Percentiles rank a stretch among this genome's conserved stretches.
Conservation (phyloP, 2,113 vertebrate genomes). For the Chitala chitala region DNA sequence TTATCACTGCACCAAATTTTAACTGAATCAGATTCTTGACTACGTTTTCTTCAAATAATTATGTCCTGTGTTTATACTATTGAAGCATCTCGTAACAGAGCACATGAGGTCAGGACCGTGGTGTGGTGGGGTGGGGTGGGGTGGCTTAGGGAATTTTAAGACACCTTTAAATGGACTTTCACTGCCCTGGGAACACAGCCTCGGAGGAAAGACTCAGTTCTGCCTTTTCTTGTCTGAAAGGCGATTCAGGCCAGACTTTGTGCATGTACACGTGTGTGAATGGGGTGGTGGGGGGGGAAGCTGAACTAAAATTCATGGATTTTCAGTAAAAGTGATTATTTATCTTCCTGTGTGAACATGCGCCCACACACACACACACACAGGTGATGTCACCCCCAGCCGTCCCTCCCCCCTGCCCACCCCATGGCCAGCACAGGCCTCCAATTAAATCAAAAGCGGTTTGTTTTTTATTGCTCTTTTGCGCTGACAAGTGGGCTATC, state of each 20-base stretch:
- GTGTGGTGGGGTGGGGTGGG: too few species aligned
- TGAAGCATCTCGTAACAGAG: too few species aligned
- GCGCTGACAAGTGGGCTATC: conserved; percentile 99
- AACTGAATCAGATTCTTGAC: too few species aligned
- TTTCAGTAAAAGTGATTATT: neutral
- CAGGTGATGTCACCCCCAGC: conserved; percentile 24
- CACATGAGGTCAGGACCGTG: too few species aligned
- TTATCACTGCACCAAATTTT: too few species aligned
- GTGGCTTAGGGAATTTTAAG: neutral
- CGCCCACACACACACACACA: conserved; percentile 30
- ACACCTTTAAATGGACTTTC: neutral
- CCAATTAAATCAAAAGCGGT: conserved; percentile 99
- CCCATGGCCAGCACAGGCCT: conserved; percentile 83
- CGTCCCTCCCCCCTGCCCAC: conserved; percentile 20
- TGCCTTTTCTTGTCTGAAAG: neutral
- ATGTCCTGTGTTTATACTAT: too few species aligned
- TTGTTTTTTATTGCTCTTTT: conserved; percentile 99
- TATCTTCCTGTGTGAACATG: conserved; percentile 5
- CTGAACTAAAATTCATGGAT: neutral
- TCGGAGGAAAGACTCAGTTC: neutral
- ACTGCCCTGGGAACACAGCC: neutral
- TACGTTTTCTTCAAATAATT: too few species aligned
- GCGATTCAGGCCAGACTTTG: too few species aligned
- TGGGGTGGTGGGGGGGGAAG: neutral
- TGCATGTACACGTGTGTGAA: too few species aligned